Conservation (phyloP, 2,797 vertebrate species). For the Melanogrammus aeglefinus region DNA sequence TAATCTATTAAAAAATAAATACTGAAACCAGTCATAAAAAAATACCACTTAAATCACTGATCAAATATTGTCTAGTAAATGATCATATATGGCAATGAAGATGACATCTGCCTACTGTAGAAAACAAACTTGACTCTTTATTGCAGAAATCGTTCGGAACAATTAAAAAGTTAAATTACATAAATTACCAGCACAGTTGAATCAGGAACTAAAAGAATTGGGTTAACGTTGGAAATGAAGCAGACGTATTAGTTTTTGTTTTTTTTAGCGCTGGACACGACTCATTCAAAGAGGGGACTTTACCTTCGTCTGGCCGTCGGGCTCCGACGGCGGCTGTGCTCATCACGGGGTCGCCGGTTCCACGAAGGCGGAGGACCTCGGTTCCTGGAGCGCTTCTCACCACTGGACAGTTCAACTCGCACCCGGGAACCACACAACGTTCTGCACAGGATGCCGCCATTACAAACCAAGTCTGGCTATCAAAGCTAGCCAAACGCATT, state of each 20-base stretch:
- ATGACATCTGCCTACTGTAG: slow-evolving; percentile 59
- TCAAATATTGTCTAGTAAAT: slow-evolving; percentile 42
- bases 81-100: slow-evolving; percentile 63
- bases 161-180: slow-evolving; percentile 40
- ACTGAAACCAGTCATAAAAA: slow-evolving; percentile 23
- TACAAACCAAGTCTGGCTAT: background rate
- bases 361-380: slow-evolving; percentile 92
- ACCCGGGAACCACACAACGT: slow-evolving; percentile 93
- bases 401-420: slow-evolving; percentile 92
- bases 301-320: slow-evolving; percentile 91
- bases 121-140: slow-evolving; percentile 32
- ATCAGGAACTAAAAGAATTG: slow-evolving; percentile 34
- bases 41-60: slow-evolving; percentile 22
- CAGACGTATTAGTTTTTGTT: slow-evolving; percentile 37
- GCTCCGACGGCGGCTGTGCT: slow-evolving; percentile 91
- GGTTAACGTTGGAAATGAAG: slow-evolving; percentile 20
- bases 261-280: slow-evolving; percentile 15
- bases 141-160: slow-evolving; percentile 31
- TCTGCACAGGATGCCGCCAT: slow-evolving; percentile 60
- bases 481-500: no score
- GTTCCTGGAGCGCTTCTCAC: slow-evolving; percentile 91
- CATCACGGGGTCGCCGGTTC: slow-evolving; percentile 90
- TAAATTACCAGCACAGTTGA: slow-evolving; percentile 44
- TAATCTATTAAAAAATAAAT: slow-evolving; percentile 25
- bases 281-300: slow-evolving; percentile 35